Evolutionary conservation across 92 coral and sea anemone species (phyloP), one percentile per base, ranked within the genome.

Genomic region (Zoanthus sociatus): DNA sequence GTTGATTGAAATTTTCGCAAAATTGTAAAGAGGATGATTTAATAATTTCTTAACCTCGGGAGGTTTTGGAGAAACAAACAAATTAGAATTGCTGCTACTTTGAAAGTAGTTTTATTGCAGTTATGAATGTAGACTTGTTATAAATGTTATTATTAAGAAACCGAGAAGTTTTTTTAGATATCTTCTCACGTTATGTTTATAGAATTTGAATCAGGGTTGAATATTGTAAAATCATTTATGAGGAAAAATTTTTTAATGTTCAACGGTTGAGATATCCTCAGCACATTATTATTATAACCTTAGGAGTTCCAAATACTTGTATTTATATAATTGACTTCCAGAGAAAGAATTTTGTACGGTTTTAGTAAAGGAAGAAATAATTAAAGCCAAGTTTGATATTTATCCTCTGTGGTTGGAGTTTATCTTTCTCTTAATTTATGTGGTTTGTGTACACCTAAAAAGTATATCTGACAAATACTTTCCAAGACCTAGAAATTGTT

Each of bases 1-100:
- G 94, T 93, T 94, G 98, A 94, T 94, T 93, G 95, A 92, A 91
- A 93, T 90, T 93, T 94, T 93, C 87, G 88, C 79, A 87, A 93
- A 88, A 78, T 71, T 89, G 90, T 90, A 88, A 94, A 69, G 91
- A 86, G 84, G 90, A 91, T 91, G 94, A 91, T 94, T 94, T 91
- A 94, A 89, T 87, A 81, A 90, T 89, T 86, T 94, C 89, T 88
- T 94, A 90, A 84, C 79, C 83, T 87, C 90, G 90, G 95, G 95
- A 86, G 87, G 94, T 88, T 94, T 89, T 94, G 83, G 87, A 89
- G 83, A 85, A 78, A 77, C 86, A 79, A 91, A 91, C 88, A 64
- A 90, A 84, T 92, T 83, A 92, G 94, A 90, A 86, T 89, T 93
- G 82, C 76, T 90, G 90, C 98, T 94, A 94, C 98, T 94, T 94